Conservation (phyloP, 37 sponge, comb jelly and placozoan genomes). For the Chondrosia reniformis region DNA sequence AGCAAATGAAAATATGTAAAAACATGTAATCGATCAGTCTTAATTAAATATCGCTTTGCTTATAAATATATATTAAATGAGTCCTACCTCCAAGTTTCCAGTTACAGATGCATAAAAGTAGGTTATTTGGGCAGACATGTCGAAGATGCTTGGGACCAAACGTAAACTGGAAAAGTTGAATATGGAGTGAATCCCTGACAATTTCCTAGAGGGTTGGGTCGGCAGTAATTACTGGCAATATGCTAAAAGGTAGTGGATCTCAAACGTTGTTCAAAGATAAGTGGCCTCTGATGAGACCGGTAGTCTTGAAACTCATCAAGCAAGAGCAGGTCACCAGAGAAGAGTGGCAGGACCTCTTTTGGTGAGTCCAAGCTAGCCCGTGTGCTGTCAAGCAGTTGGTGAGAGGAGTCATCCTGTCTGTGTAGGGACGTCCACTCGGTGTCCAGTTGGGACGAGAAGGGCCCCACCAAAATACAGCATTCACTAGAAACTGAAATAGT, state of each 20-base stretch:
- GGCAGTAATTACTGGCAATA: not conserved
- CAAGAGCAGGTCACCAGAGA: slow-evolving; percentile 70
- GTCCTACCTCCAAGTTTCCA: slow-evolving; percentile 69
- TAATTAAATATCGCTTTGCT: too few relatives aligned
- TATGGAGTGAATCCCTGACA: not conserved
- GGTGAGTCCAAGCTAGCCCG: slow-evolving; percentile 35
- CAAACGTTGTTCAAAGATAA: slow-evolving; percentile 54
- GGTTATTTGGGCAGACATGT: slow-evolving; percentile 12
- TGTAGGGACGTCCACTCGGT: slow-evolving; percentile 84
- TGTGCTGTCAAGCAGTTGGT: not conserved
- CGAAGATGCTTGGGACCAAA: too few relatives aligned
- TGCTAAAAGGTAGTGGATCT: slow-evolving; percentile 60
- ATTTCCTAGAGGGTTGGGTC: not conserved
- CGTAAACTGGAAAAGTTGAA: not conserved
- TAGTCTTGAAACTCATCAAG: slow-evolving; percentile 65
- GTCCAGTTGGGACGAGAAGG: slow-evolving; percentile 91
- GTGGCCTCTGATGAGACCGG: slow-evolving; percentile 77
- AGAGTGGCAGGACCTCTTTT: slow-evolving; percentile 87
- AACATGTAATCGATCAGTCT: too few relatives aligned
- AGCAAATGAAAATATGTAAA: not conserved
- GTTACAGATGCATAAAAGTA: slow-evolving; percentile 67
- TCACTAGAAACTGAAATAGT: slow-evolving; percentile 60
- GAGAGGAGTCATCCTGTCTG: not conserved
- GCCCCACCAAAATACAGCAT: slow-evolving; percentile 62
- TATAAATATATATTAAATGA: too few relatives aligned